phyloP scores from a whole-genome alignment of 2,888 invertebrate genomes.

The Metalampra italica region DNA sequence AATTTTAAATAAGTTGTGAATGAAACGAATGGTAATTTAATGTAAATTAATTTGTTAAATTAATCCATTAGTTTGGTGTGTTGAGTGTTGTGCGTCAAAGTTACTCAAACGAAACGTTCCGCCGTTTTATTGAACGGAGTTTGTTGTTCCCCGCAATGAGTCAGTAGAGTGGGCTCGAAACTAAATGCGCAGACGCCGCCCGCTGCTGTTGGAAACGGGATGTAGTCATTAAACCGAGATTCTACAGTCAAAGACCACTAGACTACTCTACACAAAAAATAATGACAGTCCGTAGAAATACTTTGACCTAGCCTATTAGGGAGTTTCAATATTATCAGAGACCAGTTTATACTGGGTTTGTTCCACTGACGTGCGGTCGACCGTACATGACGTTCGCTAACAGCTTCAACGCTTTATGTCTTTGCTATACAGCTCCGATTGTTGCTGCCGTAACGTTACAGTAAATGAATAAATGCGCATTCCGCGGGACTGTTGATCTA shows the following conservation, averaged over 20 bases:
- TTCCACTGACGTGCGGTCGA: no score
- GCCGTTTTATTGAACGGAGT: conserved; percentile 52
- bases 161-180: conserved; percentile 56
- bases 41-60: conserved; percentile 1
- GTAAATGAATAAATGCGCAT: conserved; percentile 18
- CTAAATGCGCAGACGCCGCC: conserved; percentile 60
- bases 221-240: conserved; percentile 74
- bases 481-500: conserved; percentile 33
- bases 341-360: no score
- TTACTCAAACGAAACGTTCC: conserved; percentile 47
- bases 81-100: conserved; percentile 19
- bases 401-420: conserved; percentile 10
- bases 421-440: conserved; percentile 11
- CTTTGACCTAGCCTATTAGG: no score
- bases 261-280: conserved; percentile 8
- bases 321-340: no score
- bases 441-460: neutral
- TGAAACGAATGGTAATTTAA: neutral
- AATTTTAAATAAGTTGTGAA: neutral
- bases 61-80: neutral
- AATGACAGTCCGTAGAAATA: no score
- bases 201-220: conserved; percentile 61
- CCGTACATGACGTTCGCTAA: conserved; percentile 4
- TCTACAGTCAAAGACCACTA: conserved; percentile 43
- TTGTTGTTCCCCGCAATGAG: conserved; percentile 62